These are phyloP conservation scores for Ceyx melanurus DNA, from an alignment of 2,113 vertebrate species.

Conservation along the genomic window DNA sequence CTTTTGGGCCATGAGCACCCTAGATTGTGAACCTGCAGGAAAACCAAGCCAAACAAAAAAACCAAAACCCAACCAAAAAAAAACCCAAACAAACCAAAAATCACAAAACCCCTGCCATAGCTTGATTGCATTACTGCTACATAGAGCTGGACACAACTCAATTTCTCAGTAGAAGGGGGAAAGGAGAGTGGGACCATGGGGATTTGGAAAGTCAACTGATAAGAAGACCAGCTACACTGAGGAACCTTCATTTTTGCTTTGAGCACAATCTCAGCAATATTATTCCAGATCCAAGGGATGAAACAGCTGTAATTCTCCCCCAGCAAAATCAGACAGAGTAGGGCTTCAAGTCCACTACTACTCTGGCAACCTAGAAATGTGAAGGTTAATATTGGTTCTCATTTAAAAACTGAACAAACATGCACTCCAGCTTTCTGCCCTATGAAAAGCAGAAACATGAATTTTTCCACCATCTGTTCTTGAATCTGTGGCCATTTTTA, in stretches of 20 bases:
- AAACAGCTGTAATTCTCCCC: background rate
- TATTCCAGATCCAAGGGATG: background rate
- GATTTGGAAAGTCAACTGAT: background rate
- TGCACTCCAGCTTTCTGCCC: background rate
- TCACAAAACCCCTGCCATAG: background rate
- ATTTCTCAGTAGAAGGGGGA: background rate
- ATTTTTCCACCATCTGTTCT: background rate
- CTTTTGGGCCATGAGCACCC: background rate
- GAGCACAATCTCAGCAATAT: background rate
- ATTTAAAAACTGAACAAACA: background rate
- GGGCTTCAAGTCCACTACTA: background rate
- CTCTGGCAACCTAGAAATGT: background rate
- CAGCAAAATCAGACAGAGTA: background rate
- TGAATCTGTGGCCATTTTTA: background rate
- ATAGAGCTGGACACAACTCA: background rate
- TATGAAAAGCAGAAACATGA: background rate
- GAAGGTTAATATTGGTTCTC: background rate
- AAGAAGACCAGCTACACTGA: background rate
- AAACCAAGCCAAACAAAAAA: background rate
- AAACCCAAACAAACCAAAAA: too few species aligned
- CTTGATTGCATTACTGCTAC: background rate
- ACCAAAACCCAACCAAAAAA: too few species aligned
- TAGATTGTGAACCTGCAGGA: background rate
- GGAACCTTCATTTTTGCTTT: background rate
- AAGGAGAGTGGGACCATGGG: background rate